phyloP scores from a whole-genome alignment of 2,113 vertebrate species.

The Chlamydotis undulata region DNA sequence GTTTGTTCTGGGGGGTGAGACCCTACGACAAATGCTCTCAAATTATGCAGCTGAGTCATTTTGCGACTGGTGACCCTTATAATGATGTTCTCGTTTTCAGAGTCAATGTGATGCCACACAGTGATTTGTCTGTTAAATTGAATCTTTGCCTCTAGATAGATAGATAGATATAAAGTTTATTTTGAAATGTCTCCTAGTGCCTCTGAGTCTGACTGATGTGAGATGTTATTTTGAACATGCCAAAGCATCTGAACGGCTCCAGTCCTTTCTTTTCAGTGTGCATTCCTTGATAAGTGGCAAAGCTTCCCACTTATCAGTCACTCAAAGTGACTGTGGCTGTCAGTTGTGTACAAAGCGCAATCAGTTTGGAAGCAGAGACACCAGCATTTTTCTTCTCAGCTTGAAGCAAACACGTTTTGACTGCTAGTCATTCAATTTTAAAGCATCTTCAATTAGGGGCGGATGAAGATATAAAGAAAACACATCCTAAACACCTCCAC shows the following conservation, averaged over 20 bases:
- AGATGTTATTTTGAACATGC: constrained; percentile 84
- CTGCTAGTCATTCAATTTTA: constrained; percentile 87
- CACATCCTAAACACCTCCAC: constrained; percentile 81
- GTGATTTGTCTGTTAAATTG: constrained; percentile 56
- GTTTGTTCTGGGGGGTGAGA: background rate
- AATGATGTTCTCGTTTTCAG: constrained; percentile 5
- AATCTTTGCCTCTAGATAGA: constrained; percentile 56
- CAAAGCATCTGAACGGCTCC: constrained; percentile 75
- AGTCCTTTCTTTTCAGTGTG: constrained; percentile 76
- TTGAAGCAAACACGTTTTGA: constrained; percentile 87
- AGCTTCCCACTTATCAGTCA: constrained; percentile 85
- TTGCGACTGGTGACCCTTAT: constrained; percentile 26
- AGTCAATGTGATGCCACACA: constrained; percentile 1
- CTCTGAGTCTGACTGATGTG: constrained; percentile 80
- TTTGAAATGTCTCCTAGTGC: constrained; percentile 72
- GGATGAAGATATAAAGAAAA: constrained; percentile 84
- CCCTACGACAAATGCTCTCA: background rate
- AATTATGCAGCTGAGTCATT: constrained; percentile 31
- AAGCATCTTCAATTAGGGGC: constrained; percentile 85
- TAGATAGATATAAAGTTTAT: constrained; percentile 64
- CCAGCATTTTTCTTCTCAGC: constrained; percentile 86
- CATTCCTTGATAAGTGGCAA: constrained; percentile 82
- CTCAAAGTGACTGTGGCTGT: constrained; percentile 85
- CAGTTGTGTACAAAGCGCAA: constrained; percentile 84
- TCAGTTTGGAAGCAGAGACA: constrained; percentile 81